Evolutionary conservation across 2,113 vertebrate species (phyloP), one percentile per base, ranked within the genome.

Genomic region (Tor tambroides): DNA sequence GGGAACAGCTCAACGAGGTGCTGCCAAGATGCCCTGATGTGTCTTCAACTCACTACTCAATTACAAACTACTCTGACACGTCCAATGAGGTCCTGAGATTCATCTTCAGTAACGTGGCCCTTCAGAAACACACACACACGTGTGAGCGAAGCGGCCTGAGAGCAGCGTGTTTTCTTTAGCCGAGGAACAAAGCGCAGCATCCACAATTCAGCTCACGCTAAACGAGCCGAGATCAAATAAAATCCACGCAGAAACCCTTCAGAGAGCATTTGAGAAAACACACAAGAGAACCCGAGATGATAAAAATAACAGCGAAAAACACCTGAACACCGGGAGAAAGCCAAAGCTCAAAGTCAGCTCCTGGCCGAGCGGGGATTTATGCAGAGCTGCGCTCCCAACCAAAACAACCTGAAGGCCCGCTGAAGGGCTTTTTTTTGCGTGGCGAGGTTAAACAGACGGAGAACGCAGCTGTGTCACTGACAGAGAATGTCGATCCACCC

Each of bases 401-500:
- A 71, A 86, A 86, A 80, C 49, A 69, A 82, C 81, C 89, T 75
- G 80, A 32, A 89, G 88, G 49, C 38, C 6, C 9, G 9, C 41
- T 74, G 19, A 32, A 69, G 38, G 21, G 32, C 54, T 65, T 80
- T 46, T n/a, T 43, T 61, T n/a, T 87, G 51, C 21, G 23, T 26
- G 11, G n/a, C 10, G 65, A 87, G 89, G 87, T 89, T 76, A 84
- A 89, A 89, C 90, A 92, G 90, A 91, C 86, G 51, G 90, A 63
- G 88, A 80, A 86, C 87, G 89, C 91, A 91, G 93, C 89, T 93
- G 91, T 93, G 92, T 93, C 92, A 91, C 90, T 91, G 83, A 65
- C 30, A 0, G 90, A 90, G 92, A 94, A 94, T 94, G 93, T 94
- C 92, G 92, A 92, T 93, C 91, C 92, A 92, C 90, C 91, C 92